phyloP scores from a whole-genome alignment of 2,797 vertebrate species.

The Dicrostonyx torquatus region DNA sequence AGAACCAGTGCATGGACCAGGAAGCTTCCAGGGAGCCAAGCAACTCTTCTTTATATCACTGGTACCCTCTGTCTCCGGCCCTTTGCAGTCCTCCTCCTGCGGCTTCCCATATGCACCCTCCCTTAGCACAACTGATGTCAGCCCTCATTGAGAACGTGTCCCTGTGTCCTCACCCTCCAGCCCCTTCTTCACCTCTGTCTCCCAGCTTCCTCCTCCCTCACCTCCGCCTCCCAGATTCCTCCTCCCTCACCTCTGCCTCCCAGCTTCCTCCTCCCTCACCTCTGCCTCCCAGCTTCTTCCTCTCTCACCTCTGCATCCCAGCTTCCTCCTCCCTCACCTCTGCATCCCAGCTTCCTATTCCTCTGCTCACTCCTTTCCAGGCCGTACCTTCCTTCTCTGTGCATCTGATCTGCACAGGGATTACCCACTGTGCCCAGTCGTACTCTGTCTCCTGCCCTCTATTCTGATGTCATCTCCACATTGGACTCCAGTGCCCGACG shows the following conservation, averaged over 20 bases:
- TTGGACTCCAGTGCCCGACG: neutral
- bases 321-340: neutral
- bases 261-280: too few relatives aligned
- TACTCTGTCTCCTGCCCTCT: neutral
- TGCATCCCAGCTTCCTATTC: neutral
- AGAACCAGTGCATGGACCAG: too few relatives aligned
- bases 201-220: neutral
- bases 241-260: neutral
- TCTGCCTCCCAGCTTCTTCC: too few relatives aligned
- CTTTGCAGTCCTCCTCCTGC: neutral
- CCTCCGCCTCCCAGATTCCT: too few relatives aligned
- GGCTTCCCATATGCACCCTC: neutral
- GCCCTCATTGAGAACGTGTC: neutral
- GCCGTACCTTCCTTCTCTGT: neutral
- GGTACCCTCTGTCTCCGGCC: neutral
- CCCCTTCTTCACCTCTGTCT: neutral
- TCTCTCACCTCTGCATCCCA: neutral
- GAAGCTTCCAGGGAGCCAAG: neutral
- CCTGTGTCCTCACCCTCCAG: too few relatives aligned
- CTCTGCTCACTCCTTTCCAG: neutral
- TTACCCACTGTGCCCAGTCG: neutral
- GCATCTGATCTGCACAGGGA: neutral
- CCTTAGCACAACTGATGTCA: neutral
- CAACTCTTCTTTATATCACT: neutral
- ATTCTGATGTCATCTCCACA: neutral